Evolutionary conservation across 2,113 vertebrate genomes (phyloP).

Genomic region (Dipodomys stephensi): DNA sequence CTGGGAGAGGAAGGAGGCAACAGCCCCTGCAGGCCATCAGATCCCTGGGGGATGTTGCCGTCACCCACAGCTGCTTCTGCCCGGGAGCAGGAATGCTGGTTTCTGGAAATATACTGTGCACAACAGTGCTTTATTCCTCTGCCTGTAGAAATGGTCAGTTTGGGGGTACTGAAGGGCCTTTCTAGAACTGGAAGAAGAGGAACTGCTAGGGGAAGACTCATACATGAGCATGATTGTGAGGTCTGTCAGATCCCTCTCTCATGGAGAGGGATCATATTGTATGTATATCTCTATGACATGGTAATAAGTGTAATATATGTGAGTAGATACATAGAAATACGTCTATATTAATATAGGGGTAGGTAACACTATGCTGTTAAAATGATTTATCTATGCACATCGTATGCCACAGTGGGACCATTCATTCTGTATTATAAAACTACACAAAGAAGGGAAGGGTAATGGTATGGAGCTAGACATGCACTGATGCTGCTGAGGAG

Average conservation of each 20-base stretch:
- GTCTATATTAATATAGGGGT: neutral
- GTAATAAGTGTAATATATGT: neutral
- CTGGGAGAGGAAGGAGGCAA: neutral
- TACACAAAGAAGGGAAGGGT: neutral
- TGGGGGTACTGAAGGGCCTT: neutral
- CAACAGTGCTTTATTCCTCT: neutral
- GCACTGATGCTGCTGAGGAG: neutral
- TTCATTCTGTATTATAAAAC: neutral
- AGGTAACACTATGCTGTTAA: neutral
- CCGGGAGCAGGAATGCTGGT: too few relatives aligned
- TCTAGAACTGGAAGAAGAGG: neutral
- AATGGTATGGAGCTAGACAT: rapidly evolving
- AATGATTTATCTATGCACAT: neutral
- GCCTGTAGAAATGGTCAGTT: neutral
- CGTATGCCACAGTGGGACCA: neutral
- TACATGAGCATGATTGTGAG: neutral
- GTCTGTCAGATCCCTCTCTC: neutral
- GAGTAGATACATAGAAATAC: neutral
- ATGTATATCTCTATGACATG: neutral
- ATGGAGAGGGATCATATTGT: neutral
- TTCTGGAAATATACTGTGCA: too few relatives aligned
- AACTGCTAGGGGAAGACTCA: neutral
- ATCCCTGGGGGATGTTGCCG: rapidly evolving
- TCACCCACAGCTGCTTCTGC: neutral
- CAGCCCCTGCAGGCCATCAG: too few relatives aligned